Percentiles rank a stretch among this genome's conserved stretches.
Evolutionary conservation across 2,888 invertebrate genomes (phyloP).

Genomic region (Cerastoderma edule): DNA sequence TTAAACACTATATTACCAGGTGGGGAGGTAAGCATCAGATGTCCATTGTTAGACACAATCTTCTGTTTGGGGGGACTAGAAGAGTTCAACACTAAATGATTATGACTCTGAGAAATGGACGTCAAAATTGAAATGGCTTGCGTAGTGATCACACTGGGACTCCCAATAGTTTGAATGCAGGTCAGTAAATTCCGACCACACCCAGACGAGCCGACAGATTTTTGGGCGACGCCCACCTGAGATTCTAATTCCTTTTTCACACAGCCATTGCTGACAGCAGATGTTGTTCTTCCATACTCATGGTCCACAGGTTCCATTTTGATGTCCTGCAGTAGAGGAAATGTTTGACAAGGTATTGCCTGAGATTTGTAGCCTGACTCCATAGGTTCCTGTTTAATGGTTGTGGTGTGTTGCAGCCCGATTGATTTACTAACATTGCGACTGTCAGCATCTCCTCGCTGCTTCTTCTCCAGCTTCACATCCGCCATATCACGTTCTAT

Average conservation of each 20-base stretch:
- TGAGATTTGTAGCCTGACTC: neutral
- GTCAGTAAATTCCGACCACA: neutral
- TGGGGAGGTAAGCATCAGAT: neutral
- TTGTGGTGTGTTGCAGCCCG: neutral
- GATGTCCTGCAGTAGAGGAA: slow-evolving; percentile 24
- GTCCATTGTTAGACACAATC: neutral
- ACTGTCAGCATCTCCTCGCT: neutral
- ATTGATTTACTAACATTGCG: neutral
- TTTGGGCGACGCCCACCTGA: slow-evolving; percentile 5
- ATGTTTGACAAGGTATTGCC: neutral
- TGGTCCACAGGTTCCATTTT: slow-evolving; percentile 57
- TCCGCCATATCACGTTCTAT: slow-evolving; percentile 65
- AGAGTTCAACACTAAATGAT: slow-evolving; percentile 2
- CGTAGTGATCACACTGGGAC: slow-evolving; percentile 40
- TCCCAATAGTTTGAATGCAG: slow-evolving; percentile 30
- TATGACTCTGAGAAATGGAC: slow-evolving; percentile 8
- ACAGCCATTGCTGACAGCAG: too few species aligned
- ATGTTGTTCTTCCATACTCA: slow-evolving; percentile 39
- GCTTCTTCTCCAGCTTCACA: slow-evolving; percentile 29
- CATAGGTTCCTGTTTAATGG: slow-evolving; percentile 40
- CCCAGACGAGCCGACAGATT: neutral
- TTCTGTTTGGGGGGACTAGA: slow-evolving; percentile 13
- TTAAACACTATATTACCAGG: slow-evolving; percentile 12
- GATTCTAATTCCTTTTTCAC: slow-evolving; percentile 15
- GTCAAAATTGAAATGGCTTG: slow-evolving; percentile 29